A percentile compares a stretch with the other conserved stretches of the same genome.
These are phyloP conservation scores for Cerceris ruficornis DNA, from an alignment of 2,888 invertebrate species.

Conservation along the genomic window DNA sequence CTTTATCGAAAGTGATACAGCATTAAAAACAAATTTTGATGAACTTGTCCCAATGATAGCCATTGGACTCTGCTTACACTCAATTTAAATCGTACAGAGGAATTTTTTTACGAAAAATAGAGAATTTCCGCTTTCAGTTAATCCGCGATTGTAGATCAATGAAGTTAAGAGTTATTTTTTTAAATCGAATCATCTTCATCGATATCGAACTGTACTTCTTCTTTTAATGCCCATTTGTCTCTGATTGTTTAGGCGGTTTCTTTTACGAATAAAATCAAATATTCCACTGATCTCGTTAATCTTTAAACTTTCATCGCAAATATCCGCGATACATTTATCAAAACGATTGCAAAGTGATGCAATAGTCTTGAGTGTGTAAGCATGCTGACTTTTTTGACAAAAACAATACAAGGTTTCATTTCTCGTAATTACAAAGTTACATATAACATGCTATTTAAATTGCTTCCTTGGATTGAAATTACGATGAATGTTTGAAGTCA, in stretches of 20 bases:
- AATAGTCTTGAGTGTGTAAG: constrained; percentile 36
- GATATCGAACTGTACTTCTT: neutral
- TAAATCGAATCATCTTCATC: neutral
- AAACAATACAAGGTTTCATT: neutral
- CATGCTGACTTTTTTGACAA: neutral
- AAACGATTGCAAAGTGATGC: constrained; percentile 40
- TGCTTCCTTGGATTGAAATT: too few species aligned
- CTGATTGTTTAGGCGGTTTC: neutral
- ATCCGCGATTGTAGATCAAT: neutral
- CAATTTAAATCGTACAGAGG: neutral
- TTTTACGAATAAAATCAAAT: neutral
- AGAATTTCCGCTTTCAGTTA: neutral
- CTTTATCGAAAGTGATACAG: constrained; percentile 45
- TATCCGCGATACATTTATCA: constrained; percentile 23
- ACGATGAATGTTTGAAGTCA: too few species aligned
- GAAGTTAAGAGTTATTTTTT: neutral
- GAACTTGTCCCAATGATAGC: constrained; percentile 16
- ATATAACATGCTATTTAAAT: too few species aligned
- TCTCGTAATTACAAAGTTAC: neutral
- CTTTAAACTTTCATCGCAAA: neutral
- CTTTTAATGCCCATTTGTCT: neutral
- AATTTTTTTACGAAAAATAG: neutral
- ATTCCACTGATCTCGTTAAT: constrained; percentile 5
- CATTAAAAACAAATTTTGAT: constrained; percentile 40
- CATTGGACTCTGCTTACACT: neutral